phyloP scores from a whole-genome alignment of 2,888 invertebrate species.

The Lagria hirta region DNA sequence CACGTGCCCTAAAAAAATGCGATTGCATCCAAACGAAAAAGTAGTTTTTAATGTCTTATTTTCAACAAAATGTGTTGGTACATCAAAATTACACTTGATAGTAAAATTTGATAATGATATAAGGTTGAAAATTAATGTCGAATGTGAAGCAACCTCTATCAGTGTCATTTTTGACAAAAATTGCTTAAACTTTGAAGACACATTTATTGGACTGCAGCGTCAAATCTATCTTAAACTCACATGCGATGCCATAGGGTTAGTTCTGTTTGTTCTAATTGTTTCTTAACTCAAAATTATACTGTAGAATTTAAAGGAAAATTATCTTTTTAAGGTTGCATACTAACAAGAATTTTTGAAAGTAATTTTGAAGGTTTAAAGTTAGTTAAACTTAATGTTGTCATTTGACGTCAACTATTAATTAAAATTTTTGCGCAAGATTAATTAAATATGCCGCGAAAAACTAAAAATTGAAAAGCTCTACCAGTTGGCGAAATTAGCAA shows the following conservation, averaged over 20 bases:
- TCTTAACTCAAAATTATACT: too few species aligned
- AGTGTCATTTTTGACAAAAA: constrained; percentile 57
- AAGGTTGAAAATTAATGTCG: constrained; percentile 54
- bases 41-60: constrained; percentile 58
- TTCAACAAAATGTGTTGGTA: constrained; percentile 50
- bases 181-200: constrained; percentile 59
- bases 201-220: constrained; percentile 61
- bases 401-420: too few species aligned
- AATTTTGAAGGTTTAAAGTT: too few species aligned
- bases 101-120: constrained; percentile 57
- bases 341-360: too few species aligned
- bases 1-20: constrained; percentile 58
- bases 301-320: too few species aligned
- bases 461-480: too few species aligned
- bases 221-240: constrained; percentile 43
- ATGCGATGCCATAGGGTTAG: constrained; percentile 1
- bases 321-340: too few species aligned
- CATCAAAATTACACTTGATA: constrained; percentile 48
- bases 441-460: too few species aligned
- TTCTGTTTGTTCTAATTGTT: constrained; percentile 6
- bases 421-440: too few species aligned
- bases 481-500: too few species aligned
- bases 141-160: constrained; percentile 55
- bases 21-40: constrained; percentile 56
- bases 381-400: too few species aligned